Evolutionary conservation across 2,797 vertebrate genomes (phyloP), one percentile per base, ranked within the genome.

Genomic region (Corythornis leucogaster): DNA sequence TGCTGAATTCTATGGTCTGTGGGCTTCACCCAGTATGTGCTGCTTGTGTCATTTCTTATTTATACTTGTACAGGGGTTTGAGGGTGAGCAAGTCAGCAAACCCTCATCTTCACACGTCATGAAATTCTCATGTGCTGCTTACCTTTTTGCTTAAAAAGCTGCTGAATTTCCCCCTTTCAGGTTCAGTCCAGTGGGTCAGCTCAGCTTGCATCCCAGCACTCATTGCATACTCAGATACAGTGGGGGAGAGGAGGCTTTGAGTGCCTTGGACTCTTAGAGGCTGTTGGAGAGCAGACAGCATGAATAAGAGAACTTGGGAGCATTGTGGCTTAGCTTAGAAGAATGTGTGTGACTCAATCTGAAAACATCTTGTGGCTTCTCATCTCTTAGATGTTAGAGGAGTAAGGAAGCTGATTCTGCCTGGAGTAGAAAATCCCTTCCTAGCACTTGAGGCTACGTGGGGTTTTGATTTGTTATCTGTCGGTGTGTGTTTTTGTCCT

Each of bases 291-390:
- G 74, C 22, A 61, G 78, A 48, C 45, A 77, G 40, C 40, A 22
- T 81, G 80, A 90, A 85, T 95, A 85, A 87, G 78, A 85, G 85
- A 82, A 71, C 58, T 75, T 90, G 45, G 19, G 85, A 94, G 67
- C 66, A 61, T 91, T 90, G 33, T 30, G n/a, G 45, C 53, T 95
- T 91, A 80, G 61, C 75, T 92, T 83, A 75, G 93, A 94, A 94
- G 89, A 90, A 94, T 91, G 67, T 84, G 57, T 3, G 7, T 96
- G 92, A 96, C 79, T 96, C 93, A 95, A 58, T 66, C 57, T 77
- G 71, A 69, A 93, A 94, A 43, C 28, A 73, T 57, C 30, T 81
- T 89, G 64, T 61, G 84, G 64, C 50, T 94, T 91, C 95, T 93
- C 0, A 0, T 71, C 51, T 91, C 55, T 85, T 67, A 33, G 81